Evolutionary conservation across 2,888 invertebrate species (phyloP).

Genomic region (Ryuthela nishihirai): DNA sequence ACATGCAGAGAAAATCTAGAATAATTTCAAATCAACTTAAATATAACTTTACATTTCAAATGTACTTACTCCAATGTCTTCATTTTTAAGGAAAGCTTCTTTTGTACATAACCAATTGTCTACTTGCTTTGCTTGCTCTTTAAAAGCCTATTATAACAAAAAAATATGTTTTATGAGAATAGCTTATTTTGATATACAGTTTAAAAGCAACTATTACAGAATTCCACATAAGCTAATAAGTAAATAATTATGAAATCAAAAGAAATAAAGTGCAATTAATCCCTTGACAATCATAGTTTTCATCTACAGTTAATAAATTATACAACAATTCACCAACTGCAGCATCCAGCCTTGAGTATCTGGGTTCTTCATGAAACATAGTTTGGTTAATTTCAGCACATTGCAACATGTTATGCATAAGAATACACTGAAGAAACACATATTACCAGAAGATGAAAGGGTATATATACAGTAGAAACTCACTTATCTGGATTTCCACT

Average conservation of each 20-base stretch:
- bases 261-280: no score
- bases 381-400: no score
- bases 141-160: conserved; percentile 59
- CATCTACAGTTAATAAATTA: no score
- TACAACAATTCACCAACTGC: no score
- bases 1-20: not conserved
- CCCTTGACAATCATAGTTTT: no score
- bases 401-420: no score
- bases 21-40: not conserved
- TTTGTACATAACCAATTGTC: conserved; percentile 91
- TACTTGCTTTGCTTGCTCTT: conserved; percentile 80
- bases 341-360: no score
- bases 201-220: not conserved
- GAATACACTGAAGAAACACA: no score
- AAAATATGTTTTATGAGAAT: not conserved
- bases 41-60: not conserved
- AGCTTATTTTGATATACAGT: not conserved
- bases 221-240: not conserved
- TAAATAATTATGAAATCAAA: not conserved
- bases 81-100: conserved; percentile 93
- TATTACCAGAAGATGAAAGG: no score
- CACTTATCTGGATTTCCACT: no score
- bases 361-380: no score
- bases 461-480: no score
- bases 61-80: conserved; percentile 70